Conservation (phyloP, 2,888 invertebrate genomes). For the Dioctria rufipes region DNA sequence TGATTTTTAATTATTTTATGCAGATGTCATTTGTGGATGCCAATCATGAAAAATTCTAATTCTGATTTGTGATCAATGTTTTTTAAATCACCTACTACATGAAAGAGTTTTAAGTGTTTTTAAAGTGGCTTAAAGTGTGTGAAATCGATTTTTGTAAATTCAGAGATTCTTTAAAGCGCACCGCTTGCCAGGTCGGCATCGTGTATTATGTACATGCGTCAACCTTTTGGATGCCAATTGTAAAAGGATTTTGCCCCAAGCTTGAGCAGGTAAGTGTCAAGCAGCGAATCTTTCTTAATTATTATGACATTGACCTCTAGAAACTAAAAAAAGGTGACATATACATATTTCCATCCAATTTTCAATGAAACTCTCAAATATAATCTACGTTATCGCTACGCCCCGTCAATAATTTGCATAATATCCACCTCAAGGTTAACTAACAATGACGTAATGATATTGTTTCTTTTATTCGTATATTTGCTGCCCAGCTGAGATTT, state of each 20-base stretch:
- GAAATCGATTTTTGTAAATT: not conserved
- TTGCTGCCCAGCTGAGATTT: not conserved
- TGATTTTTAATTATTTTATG: too few relatives aligned
- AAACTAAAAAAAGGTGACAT: too few relatives aligned
- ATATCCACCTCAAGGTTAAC: slow-evolving; percentile 3
- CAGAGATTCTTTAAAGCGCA: not conserved
- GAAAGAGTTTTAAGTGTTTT: too few relatives aligned
- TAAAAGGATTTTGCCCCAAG: slow-evolving; percentile 1
- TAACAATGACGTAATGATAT: slow-evolving; percentile 19
- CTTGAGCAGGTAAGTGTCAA: not conserved
- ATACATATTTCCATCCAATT: not conserved
- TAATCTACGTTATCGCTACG: not conserved
- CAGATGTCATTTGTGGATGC: too few relatives aligned
- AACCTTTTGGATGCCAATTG: slow-evolving; percentile 13
- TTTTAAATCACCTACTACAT: not conserved
- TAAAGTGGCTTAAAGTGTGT: not conserved
- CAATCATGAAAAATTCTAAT: too few relatives aligned
- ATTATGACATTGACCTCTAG: slow-evolving; percentile 26
- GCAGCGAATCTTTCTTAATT: too few relatives aligned
- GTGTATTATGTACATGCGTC: slow-evolving; percentile 8
- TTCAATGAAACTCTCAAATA: not conserved
- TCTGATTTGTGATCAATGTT: not conserved
- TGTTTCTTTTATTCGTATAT: not conserved
- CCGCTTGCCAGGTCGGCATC: not conserved
- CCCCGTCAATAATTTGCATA: not conserved